Evolutionary conservation across 1,140 invertebrate species (phyloP), one percentile per base, ranked within the genome.

Genomic region (Drosophila auraria): DNA sequence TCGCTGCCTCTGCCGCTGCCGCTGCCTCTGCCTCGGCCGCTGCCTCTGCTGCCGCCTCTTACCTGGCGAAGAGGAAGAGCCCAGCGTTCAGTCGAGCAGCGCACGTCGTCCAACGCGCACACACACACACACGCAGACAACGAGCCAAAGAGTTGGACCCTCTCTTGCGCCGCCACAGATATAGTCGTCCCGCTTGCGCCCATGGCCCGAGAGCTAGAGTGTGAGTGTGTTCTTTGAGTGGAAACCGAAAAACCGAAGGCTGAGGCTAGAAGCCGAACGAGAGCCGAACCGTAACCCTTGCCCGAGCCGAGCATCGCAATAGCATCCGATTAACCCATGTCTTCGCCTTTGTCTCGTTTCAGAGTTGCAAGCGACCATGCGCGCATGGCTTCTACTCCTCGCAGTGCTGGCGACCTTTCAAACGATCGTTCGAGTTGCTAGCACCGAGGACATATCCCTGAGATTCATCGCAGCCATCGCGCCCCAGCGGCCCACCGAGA

Each of bases 291-390:
- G 3, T 23, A 69, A 42, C 62, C 47, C 42, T 47, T 15, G n/a
- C 38, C 51, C 27, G 36, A 68, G 30, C 66, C 60, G 44, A 64
- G 30, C 2, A 53, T 12, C 50, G 50, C 50, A 27, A 50, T 23
- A 23, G 44, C 40, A 60, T 62, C 20, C 15, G 42, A 71, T 87
- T 66, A 87, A 89, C 78, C 68, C 81, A 84, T 91, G 87, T 87
- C 47, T 73, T 82, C 76, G 78, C 80, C 92, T 87, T 89, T 93
- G 77, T 93, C 84, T 92, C 87, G 70, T 93, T 93, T 63, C 92
- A 94, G 94, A 93, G 93, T 93, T 92, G 93, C 93, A 93, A 94
- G 81, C 93, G 93, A 94, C 92, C 92, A 94, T 94, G 94, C 93
- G 93, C 80, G 93, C 91, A 87, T 92, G 93, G 93, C 89, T 94